Percentiles rank a stretch among this genome's conserved stretches.
Evolutionary conservation across 1,140 invertebrate genomes (phyloP).

Genomic region (Sarcophaga peregrina): DNA sequence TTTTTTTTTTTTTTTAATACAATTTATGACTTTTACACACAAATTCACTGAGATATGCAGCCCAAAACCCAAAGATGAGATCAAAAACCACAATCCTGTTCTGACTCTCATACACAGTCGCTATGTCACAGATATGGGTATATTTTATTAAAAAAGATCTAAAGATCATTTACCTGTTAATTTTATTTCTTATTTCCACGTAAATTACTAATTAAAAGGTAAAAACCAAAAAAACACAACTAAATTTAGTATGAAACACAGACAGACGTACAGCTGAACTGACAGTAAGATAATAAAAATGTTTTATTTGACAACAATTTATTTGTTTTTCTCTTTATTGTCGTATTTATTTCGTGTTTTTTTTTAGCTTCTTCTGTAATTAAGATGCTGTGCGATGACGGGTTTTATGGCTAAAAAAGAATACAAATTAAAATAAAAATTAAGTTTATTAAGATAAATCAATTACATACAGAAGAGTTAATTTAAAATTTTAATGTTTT

Average conservation of each 20-base stretch:
- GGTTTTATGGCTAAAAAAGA: neutral
- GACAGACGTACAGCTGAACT: neutral
- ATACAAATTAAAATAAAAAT: neutral
- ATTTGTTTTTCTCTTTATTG: neutral
- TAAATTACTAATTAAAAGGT: conserved; percentile 16
- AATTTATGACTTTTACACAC: conserved; percentile 28
- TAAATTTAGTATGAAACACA: neutral
- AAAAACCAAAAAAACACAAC: neutral
- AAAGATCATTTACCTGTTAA: neutral
- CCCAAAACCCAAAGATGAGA: neutral
- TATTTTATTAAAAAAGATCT: neutral
- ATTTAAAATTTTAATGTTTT: neutral
- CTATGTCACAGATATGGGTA: too few species aligned
- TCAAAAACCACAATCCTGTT: too few species aligned
- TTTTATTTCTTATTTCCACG: conserved; percentile 6
- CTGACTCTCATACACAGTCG: too few species aligned
- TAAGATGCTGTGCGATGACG: conserved; percentile 13
- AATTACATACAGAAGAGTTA: neutral
- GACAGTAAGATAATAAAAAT: neutral
- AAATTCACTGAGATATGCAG: neutral
- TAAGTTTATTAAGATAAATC: neutral
- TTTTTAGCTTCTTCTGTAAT: neutral
- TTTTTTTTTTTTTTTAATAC: too few species aligned
- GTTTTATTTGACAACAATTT: conserved; percentile 13
- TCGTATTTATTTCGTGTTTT: neutral